A percentile compares a stretch with the other conserved stretches of the same genome.
Conservation (phyloP, 2,888 invertebrate genomes). For the Acanthococcus lagerstroemiae region DNA sequence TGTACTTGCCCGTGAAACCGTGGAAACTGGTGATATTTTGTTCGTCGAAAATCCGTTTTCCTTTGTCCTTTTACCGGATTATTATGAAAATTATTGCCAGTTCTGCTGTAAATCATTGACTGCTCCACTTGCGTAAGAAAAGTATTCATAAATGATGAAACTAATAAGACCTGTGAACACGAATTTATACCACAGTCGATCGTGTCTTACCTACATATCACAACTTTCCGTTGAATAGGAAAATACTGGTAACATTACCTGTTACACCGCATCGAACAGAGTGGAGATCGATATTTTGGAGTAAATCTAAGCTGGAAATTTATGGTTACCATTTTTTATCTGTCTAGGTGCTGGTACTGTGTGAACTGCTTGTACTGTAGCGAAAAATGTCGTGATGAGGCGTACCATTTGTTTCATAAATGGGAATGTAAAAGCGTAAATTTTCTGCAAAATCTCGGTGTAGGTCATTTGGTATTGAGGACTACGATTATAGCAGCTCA, state of each 20-base stretch:
- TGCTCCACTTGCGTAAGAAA: conserved; percentile 56
- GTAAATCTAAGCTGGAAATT: too few relatives aligned
- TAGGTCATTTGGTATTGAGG: conserved; percentile 66
- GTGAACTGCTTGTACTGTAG: conserved; percentile 59
- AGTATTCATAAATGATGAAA: conserved; percentile 13
- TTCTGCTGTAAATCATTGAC: conserved; percentile 55
- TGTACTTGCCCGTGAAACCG: conserved; percentile 51
- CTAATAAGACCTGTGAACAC: too few relatives aligned
- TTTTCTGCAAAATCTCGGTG: conserved; percentile 60
- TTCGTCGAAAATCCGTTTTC: conserved; percentile 73
- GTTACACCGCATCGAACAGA: too few relatives aligned
- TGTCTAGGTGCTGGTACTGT: conserved; percentile 57
- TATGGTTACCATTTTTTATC: too few relatives aligned
- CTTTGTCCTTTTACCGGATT: conserved; percentile 55
- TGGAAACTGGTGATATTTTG: conserved; percentile 59
- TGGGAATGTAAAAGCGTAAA: conserved; percentile 60
- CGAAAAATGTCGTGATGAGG: conserved; percentile 50
- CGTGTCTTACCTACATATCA: too few relatives aligned
- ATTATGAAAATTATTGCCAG: conserved; percentile 53
- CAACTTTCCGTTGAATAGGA: too few relatives aligned
- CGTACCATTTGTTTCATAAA: conserved; percentile 51
- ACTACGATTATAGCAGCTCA: conserved; percentile 47
- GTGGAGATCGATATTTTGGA: too few relatives aligned
- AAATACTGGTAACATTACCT: too few relatives aligned
- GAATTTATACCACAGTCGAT: too few relatives aligned